Evolutionary conservation across 2,888 invertebrate species (phyloP).

Genomic region (Oscheius onirici): DNA sequence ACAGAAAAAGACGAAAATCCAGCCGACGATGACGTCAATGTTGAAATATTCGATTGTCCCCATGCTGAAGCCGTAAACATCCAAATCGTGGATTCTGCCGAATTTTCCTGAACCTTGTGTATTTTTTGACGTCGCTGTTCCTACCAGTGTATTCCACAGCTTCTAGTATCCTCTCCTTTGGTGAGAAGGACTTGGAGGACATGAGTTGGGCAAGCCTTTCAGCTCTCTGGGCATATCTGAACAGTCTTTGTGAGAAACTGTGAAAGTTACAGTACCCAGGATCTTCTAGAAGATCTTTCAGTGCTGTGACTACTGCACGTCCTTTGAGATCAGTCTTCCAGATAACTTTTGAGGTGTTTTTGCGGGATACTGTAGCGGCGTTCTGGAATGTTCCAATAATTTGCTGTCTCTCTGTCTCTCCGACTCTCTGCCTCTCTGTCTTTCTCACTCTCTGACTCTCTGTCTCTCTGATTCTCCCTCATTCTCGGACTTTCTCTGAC

Average conservation of each 20-base stretch:
- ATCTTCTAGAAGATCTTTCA: constrained; percentile 20
- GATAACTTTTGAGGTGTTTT: constrained; percentile 19
- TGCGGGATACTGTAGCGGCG: constrained; percentile 21
- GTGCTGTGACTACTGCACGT: not conserved
- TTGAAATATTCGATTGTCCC: constrained; percentile 20
- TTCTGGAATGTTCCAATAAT: constrained; percentile 18
- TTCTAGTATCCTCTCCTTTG: constrained; percentile 7
- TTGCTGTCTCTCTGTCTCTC: too few species aligned
- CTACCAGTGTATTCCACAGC: constrained; percentile 25
- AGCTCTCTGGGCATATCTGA: constrained; percentile 8
- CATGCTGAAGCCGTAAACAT: constrained; percentile 17
- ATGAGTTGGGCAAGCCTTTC: constrained; percentile 14
- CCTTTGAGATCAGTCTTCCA: constrained; percentile 34
- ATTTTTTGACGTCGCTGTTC: too few species aligned
- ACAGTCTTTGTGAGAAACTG: not conserved
- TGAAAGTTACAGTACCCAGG: constrained; percentile 1
- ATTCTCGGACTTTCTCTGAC: too few species aligned
- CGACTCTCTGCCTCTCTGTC: too few species aligned
- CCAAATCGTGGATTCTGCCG: constrained; percentile 15
- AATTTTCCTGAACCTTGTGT: constrained; percentile 9
- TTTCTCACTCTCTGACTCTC: too few species aligned
- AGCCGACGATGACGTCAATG: constrained; percentile 24
- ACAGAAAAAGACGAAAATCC: constrained; percentile 1
- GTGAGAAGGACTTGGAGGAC: constrained; percentile 6
- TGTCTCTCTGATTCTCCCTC: too few species aligned